A percentile compares a stretch with the other conserved stretches of the same genome.
Evolutionary conservation across 2,888 invertebrate species (phyloP).

Genomic region (Yponomeuta plumbellus): DNA sequence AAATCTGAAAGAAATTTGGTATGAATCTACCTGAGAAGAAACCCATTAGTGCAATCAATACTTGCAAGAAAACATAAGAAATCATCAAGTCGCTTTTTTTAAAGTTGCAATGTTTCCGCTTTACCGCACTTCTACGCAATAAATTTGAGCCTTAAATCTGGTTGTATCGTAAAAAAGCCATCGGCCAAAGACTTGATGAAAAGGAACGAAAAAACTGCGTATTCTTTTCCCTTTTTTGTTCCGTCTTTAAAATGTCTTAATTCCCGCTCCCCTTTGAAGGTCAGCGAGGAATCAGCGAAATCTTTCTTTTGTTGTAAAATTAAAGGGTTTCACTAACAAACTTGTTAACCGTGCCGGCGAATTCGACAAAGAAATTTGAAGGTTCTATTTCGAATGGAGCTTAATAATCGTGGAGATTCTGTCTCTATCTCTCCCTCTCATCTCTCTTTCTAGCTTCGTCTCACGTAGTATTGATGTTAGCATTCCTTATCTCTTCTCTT

Average conservation of each 20-base stretch:
- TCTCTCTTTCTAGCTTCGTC: too few relatives aligned
- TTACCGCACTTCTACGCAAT: background rate
- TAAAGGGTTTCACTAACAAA: conserved; percentile 47
- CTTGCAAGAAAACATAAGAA: too few relatives aligned
- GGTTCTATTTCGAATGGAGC: background rate
- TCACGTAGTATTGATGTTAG: too few relatives aligned
- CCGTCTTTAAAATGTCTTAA: conserved; percentile 7
- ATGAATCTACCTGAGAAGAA: too few relatives aligned
- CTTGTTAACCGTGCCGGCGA: conserved; percentile 62
- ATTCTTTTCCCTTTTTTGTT: conserved; percentile 1
- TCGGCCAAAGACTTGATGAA: background rate
- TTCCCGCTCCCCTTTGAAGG: conserved; percentile 33
- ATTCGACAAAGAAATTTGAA: conserved; percentile 35
- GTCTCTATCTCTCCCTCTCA: too few relatives aligned
- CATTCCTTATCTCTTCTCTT: too few relatives aligned
- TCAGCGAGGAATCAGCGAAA: conserved; percentile 42
- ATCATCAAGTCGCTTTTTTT: too few relatives aligned
- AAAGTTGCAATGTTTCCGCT: too few relatives aligned
- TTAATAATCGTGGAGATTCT: too few relatives aligned
- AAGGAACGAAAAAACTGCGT: background rate
- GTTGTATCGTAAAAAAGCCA: conserved; percentile 3
- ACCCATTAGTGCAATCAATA: too few relatives aligned
- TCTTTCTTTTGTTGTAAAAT: conserved; percentile 42
- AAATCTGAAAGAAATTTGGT: too few relatives aligned
- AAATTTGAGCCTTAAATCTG: conserved; percentile 1